These are phyloP conservation scores for Rhimphoctona megacephalus DNA, from an alignment of 2,888 invertebrate genomes.

Conservation along the genomic window DNA sequence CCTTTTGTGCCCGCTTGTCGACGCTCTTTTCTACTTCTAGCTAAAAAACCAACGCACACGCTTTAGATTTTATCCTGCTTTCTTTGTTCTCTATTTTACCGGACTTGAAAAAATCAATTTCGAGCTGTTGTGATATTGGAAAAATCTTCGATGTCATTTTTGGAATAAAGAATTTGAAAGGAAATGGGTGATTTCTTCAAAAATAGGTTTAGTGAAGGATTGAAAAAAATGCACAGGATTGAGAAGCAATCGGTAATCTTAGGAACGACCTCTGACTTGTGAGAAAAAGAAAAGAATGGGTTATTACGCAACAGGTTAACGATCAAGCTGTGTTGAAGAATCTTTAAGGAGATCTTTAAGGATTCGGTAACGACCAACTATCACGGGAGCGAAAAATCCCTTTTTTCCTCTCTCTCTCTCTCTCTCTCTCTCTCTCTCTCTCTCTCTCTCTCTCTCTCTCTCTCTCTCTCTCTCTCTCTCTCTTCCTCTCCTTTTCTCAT, in stretches of 20 bases:
- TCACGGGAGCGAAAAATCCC: slow-evolving; percentile 52
- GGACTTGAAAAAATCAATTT: no score
- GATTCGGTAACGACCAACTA: slow-evolving; percentile 66
- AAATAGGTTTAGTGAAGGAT: neutral
- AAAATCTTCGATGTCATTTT: neutral
- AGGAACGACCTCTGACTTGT: neutral
- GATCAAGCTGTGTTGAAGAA: slow-evolving; percentile 35
- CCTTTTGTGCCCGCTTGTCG: slow-evolving; percentile 38
- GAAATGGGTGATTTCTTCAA: neutral
- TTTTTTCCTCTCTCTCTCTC: neutral
- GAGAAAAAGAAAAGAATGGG: slow-evolving; percentile 16
- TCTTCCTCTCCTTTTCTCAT: slow-evolving; percentile 19
- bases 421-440: slow-evolving; percentile 17
- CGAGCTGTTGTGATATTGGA: neutral
- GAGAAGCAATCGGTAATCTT: neutral
- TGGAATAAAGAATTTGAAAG: neutral
- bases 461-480: neutral
- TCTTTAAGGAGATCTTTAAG: slow-evolving; percentile 34
- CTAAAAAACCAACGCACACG: slow-evolving; percentile 42
- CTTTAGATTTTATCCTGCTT: slow-evolving; percentile 52
- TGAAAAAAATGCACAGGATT: neutral
- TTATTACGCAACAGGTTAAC: slow-evolving; percentile 58
- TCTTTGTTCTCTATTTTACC: slow-evolving; percentile 13
- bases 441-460: neutral
- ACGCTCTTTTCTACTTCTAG: slow-evolving; percentile 44